phyloP scores from a whole-genome alignment of 1,140 invertebrate genomes.

The Microplitis demolitor region DNA sequence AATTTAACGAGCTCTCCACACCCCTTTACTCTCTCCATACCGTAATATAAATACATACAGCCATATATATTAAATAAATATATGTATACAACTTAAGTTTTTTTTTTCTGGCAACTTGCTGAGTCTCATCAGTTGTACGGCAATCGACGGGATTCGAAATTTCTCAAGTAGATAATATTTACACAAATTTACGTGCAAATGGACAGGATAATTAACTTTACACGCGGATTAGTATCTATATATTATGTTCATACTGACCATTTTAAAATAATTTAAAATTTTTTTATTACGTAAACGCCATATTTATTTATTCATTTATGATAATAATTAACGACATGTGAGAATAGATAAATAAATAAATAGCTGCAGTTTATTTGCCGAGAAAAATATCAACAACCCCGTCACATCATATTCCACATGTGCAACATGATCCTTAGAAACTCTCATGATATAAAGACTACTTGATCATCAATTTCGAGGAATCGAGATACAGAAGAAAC shows the following conservation, averaged over 20 bases:
- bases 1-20: constrained; percentile 17
- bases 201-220: background rate
- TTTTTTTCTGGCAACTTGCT: background rate
- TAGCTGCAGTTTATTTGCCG: too few relatives aligned
- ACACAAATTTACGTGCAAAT: background rate
- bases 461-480: constrained; percentile 1
- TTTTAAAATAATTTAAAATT: too few relatives aligned
- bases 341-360: too few relatives aligned
- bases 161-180: background rate
- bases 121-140: background rate
- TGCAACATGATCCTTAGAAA: background rate
- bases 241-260: too few relatives aligned
- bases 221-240: too few relatives aligned
- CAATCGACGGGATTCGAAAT: background rate
- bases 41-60: background rate
- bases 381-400: too few relatives aligned
- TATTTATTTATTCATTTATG: too few relatives aligned
- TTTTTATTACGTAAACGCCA: too few relatives aligned
- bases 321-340: too few relatives aligned
- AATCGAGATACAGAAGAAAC: constrained; percentile 2
- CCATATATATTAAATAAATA: background rate
- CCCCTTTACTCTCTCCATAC: background rate
- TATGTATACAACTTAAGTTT: background rate
- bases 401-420: background rate
- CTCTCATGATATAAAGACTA: background rate